Base-by-base conservation (phyloP, 2,113 vertebrate species). In the Suricata suricatta region DNA sequence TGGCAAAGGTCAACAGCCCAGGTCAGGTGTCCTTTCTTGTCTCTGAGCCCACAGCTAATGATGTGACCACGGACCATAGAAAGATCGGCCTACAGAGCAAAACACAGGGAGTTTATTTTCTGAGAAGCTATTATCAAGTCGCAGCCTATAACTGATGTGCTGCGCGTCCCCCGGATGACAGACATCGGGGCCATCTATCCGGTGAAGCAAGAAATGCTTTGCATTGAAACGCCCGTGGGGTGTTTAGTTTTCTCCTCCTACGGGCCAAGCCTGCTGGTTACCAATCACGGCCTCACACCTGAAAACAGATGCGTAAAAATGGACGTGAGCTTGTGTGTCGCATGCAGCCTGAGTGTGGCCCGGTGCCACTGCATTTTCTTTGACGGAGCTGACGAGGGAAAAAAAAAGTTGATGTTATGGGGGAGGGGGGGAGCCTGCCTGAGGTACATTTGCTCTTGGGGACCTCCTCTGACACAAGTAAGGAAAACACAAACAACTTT, bases 221-320 rank as follows among this genome's bases (percentile, higher is more conserved):
- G 35, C 23, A 10, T 2, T 41, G 35, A 41, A 54, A n/a, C 29
- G 4, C 14, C 69, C 16, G 33, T 4, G 44, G 14, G 16, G 15
- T 15, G 69, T 79, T 69, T 35, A 23, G 27, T 66, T 27, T 74
- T 35, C 68, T 66, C 54, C 9, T 68, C 41, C 4, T 29, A 11
- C n/a, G n/a, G 41, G 27, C 35, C 66, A 50, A 3, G 8, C 25
- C 31, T 12, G 17, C 16, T 27, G 21, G 35, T 69, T 80, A 21
- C 14, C 29, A 44, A 57, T 17, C n/a, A 7, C 0, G 2, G 23
- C 0, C 3, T 60, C 15, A 29, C 11, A 27, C 5, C 23, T 17
- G 38, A 44, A 35, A 71, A 69, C 7, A 11, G n/a, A 72, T 1
- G 29, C 6, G 12, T 23, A 79, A 41, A 4, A 23, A 4, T 1